Conservation (phyloP, 2,113 vertebrate genomes). For the Sorex araneus region DNA sequence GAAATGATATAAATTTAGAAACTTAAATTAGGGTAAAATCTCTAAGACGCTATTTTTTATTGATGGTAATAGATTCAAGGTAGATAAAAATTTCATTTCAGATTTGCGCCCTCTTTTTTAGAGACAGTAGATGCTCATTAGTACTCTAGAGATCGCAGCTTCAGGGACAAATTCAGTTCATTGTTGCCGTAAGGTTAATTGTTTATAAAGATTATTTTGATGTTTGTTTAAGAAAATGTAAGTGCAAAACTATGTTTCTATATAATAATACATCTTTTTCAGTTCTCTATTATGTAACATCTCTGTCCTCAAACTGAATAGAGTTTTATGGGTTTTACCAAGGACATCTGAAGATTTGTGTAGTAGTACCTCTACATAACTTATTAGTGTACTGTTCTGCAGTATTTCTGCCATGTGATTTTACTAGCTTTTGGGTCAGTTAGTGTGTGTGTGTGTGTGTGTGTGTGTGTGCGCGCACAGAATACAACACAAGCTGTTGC, state of each 20-base stretch:
- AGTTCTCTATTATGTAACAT: not conserved
- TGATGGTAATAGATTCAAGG: not conserved
- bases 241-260: constrained; percentile 9
- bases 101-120: not conserved
- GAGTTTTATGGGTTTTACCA: constrained; percentile 49
- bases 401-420: constrained; percentile 40
- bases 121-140: not conserved
- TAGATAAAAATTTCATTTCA: not conserved
- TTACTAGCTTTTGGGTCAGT: constrained; percentile 27
- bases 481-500: not conserved
- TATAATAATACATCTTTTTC: constrained; percentile 23
- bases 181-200: not conserved
- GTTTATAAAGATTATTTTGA: not conserved
- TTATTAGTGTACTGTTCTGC: not conserved
- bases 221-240: constrained; percentile 11
- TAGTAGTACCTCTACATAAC: not conserved
- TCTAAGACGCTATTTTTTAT: not conserved
- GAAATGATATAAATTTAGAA: not conserved
- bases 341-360: constrained; percentile 19
- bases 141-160: not conserved
- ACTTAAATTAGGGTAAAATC: not conserved
- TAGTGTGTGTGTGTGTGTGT: too few species aligned
- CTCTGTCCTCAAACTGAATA: not conserved
- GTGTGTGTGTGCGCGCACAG: not conserved
- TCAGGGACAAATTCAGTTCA: not conserved